Percentiles rank a stretch among this genome's conserved stretches.
These are phyloP conservation scores for Anthrax anthrax DNA, from an alignment of 2,888 invertebrate genomes.

Conservation along the genomic window DNA sequence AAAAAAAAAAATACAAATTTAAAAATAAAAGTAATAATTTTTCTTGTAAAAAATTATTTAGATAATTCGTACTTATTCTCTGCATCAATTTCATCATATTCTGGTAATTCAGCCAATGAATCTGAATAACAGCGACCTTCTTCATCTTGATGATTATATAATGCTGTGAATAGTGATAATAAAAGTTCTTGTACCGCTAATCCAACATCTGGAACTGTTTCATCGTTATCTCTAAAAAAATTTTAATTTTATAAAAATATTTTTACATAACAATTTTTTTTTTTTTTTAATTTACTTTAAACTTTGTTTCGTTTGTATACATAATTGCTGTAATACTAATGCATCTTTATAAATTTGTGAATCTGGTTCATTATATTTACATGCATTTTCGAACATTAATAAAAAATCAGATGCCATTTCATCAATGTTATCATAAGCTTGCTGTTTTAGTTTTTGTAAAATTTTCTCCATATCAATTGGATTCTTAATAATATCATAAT, in stretches of 20 bases:
- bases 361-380: constrained; percentile 94
- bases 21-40: background rate
- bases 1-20: constrained; percentile 3
- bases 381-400: constrained; percentile 92
- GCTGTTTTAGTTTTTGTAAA: constrained; percentile 66
- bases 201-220: constrained; percentile 77
- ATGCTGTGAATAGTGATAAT: constrained; percentile 77
- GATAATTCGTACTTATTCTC: constrained; percentile 39
- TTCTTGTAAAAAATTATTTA: constrained; percentile 7
- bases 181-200: constrained; percentile 84
- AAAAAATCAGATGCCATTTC: constrained; percentile 80
- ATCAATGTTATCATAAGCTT: constrained; percentile 64
- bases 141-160: constrained; percentile 93
- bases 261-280: constrained; percentile 1
- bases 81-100: constrained; percentile 63
- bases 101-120: constrained; percentile 85
- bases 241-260: background rate
- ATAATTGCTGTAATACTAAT: constrained; percentile 76
- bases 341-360: constrained; percentile 97
- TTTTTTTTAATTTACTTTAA: constrained; percentile 40
- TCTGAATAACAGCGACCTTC: constrained; percentile 94
- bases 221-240: constrained; percentile 48
- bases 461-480: constrained; percentile 96
- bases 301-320: constrained; percentile 81
- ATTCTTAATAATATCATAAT: constrained; percentile 91